Percentiles rank a stretch among this genome's conserved stretches.
Evolutionary conservation across 2,888 invertebrate species (phyloP).

Genomic region (Polyommatus iphigenia): DNA sequence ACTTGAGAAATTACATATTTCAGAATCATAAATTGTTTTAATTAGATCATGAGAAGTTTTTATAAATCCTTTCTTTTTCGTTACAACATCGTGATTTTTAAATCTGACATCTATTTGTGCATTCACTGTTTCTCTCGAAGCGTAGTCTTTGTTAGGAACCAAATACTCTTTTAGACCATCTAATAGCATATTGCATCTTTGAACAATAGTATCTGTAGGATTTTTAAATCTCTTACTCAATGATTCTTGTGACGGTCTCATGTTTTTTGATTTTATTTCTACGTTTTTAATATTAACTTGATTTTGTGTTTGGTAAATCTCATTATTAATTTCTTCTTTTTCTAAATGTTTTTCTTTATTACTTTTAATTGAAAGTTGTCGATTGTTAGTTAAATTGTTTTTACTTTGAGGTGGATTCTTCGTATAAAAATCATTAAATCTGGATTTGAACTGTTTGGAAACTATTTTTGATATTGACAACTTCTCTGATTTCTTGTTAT

Average conservation of each 20-base stretch:
- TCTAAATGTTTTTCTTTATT: neutral
- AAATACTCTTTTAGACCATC: slow-evolving; percentile 16
- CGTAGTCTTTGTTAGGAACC: slow-evolving; percentile 6
- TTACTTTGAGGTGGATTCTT: neutral
- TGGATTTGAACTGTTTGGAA: slow-evolving; percentile 20
- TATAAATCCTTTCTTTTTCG: slow-evolving; percentile 35
- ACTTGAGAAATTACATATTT: neutral
- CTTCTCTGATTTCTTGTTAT: slow-evolving; percentile 40
- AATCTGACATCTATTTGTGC: neutral
- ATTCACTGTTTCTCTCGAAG: neutral
- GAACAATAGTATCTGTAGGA: slow-evolving; percentile 44
- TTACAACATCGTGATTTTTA: neutral
- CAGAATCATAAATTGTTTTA: slow-evolving; percentile 47
- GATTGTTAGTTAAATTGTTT: slow-evolving; percentile 7
- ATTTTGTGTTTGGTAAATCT: slow-evolving; percentile 28
- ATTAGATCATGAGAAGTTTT: slow-evolving; percentile 60
- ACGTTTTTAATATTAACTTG: slow-evolving; percentile 25
- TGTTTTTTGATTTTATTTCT: slow-evolving; percentile 17
- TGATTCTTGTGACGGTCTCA: slow-evolving; percentile 35
- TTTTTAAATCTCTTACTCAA: slow-evolving; percentile 45
- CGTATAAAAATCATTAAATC: slow-evolving; percentile 13
- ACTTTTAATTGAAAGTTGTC: neutral
- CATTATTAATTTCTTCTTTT: neutral
- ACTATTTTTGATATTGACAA: slow-evolving; percentile 23
- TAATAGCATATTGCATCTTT: slow-evolving; percentile 42